Percentiles rank a stretch among this genome's conserved stretches.
Conservation (phyloP, 2,113 vertebrate species). For the Pao palembangensis region DNA sequence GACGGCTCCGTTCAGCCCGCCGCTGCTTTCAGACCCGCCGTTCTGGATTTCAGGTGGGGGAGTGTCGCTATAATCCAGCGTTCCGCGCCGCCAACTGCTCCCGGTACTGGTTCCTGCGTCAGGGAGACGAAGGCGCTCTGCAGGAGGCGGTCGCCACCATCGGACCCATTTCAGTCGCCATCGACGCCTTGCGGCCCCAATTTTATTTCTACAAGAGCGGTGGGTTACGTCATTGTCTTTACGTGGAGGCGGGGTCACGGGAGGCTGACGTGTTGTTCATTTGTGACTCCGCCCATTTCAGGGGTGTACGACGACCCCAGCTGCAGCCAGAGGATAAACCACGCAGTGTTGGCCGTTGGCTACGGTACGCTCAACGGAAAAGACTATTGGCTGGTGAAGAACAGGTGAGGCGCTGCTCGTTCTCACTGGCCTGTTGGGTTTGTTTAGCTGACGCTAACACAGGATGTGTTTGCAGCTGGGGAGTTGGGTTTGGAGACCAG, state of each 20-base stretch:
- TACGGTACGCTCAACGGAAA: conserved; percentile 80
- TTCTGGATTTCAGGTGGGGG: conserved; percentile 24
- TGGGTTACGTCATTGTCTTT: conserved; percentile 41
- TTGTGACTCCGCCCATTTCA: conserved; percentile 35
- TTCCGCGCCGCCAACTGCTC: conserved; percentile 82
- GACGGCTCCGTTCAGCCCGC: no score
- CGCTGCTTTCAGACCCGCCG: not conserved
- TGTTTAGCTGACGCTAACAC: no score
- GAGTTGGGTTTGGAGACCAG: conserved; percentile 62
- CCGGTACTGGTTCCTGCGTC: conserved; percentile 60
- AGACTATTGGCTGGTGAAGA: conserved; percentile 94
- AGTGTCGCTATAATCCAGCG: conserved; percentile 74
- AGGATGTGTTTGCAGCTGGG: conserved; percentile 65
- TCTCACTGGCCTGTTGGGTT: no score
- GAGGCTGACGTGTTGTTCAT: not conserved
- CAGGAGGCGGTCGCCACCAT: conserved; percentile 75
- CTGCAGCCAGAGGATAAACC: conserved; percentile 79
- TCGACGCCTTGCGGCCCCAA: conserved; percentile 75
- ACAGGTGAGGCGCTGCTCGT: conserved; percentile 78
- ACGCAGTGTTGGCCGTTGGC: conserved; percentile 81
- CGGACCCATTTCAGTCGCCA: conserved; percentile 85
- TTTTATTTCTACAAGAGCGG: conserved; percentile 84
- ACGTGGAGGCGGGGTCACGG: not conserved
- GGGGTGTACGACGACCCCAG: conserved; percentile 82
- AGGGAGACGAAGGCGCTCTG: conserved; percentile 70